Percentiles rank a stretch among this genome's conserved stretches.
phyloP scores from a whole-genome alignment of 2,797 vertebrate genomes.

The Delichon dasypus region DNA sequence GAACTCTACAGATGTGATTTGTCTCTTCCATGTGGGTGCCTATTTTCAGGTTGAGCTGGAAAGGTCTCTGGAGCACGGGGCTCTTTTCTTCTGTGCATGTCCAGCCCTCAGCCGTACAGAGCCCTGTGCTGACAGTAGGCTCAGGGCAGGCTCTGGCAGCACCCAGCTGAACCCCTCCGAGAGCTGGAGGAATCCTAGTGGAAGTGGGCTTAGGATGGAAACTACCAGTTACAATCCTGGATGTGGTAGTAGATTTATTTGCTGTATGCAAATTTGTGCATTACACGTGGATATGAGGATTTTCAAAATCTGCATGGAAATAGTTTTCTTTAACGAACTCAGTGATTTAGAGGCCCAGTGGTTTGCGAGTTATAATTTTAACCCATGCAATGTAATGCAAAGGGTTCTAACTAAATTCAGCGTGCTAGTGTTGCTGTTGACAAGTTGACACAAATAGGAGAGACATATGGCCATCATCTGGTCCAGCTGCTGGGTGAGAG shows the following conservation, averaged over 20 bases:
- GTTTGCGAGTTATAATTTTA: not conserved
- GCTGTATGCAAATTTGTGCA: not conserved
- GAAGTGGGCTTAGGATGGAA: not conserved
- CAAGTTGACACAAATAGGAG: not conserved
- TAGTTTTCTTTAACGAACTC: not conserved
- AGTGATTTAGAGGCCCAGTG: not conserved
- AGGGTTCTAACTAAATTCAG: not conserved
- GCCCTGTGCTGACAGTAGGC: not conserved
- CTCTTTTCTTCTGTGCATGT: not conserved
- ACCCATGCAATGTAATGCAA: not conserved
- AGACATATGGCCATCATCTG: not conserved
- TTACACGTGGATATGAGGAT: rapidly evolving
- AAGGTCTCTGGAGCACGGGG: not conserved
- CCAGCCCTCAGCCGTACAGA: not conserved
- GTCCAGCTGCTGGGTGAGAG: not conserved
- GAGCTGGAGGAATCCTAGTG: not conserved
- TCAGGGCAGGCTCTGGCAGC: not conserved
- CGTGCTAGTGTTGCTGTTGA: not conserved
- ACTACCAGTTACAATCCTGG: not conserved
- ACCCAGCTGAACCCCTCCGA: rapidly evolving
- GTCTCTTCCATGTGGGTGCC: not conserved
- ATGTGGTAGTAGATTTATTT: not conserved
- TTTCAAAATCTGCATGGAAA: not conserved
- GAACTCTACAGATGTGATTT: not conserved
- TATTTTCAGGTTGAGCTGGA: not conserved